Evolutionary conservation across 2,113 vertebrate genomes (phyloP), one percentile per base, ranked within the genome.

Genomic region (Bostrychus sinensis): DNA sequence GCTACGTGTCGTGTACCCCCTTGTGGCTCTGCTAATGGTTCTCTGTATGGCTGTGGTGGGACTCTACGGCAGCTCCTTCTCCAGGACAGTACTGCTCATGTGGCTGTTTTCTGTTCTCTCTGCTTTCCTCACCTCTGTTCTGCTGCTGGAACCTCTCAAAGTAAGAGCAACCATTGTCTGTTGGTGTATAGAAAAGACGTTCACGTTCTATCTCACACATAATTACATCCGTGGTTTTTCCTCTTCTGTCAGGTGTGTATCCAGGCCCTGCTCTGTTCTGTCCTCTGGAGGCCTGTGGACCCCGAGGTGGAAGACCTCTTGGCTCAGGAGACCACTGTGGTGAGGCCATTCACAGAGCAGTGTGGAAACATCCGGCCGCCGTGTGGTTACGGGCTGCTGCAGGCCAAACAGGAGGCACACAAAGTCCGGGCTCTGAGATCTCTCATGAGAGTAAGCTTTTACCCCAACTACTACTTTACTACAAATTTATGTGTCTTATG

Each of bases 361-460:
- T 61, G 78, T 2, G 63, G 78, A 28, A 89, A 88, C 42, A 88
- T 94, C 7, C 81, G 80, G 3, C 89, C 92, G 0, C 93, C 89
- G 0, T 91, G 89, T 19, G 92, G 93, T 4, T 94, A 89, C 6
- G 88, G 92, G 16, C 86, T 94, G 25, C 84, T 93, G 13, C 93
- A 93, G 43, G 93, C 93, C 16, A 93, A 90, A 79, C 87, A 91
- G 43, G 92, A 94, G 54, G 93, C 93, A 0, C 83, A 91, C 56
- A 94, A 91, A 81, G 80, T 91, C 45, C 66, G 81, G 41, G 82
- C 83, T 1, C 85, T 94, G 14, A 56, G 58, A 7, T 67, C 80
- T 1, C 82, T 93, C 14, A 93, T 94, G 88, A 92, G 71, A 87
- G 93, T 93, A n/a, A 70, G 72, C 17, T 25, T 20, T 0, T 1